Conservation (phyloP, 2,888 invertebrate genomes). For the Asteroscopus sphinx region DNA sequence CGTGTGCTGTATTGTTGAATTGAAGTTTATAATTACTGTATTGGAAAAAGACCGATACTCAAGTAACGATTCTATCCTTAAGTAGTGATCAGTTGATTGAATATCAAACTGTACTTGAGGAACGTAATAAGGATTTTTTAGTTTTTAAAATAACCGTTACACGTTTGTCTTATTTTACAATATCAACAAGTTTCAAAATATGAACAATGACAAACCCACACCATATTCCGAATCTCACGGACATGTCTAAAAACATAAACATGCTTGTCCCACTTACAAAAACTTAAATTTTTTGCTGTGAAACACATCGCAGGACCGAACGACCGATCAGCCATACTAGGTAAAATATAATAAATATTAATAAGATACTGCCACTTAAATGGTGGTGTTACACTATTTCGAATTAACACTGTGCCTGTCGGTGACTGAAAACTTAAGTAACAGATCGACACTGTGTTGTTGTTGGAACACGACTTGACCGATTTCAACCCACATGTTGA, state of each 20-base stretch:
- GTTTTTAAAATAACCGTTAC: slow-evolving; percentile 2
- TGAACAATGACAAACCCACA: slow-evolving; percentile 42
- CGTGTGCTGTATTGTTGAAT: too few relatives aligned
- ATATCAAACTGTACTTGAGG: too few relatives aligned
- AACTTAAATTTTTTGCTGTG: slow-evolving; percentile 19
- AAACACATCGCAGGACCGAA: slow-evolving; percentile 4
- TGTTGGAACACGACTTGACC: slow-evolving; percentile 52
- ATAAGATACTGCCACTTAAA: slow-evolving; percentile 17
- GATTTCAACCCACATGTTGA: slow-evolving; percentile 64
- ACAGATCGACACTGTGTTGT: slow-evolving; percentile 33
- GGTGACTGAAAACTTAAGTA: slow-evolving; percentile 29
- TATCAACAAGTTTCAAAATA: slow-evolving; percentile 32
- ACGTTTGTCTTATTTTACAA: slow-evolving; percentile 3
- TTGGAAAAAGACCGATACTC: too few relatives aligned
- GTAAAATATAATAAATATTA: slow-evolving; percentile 41
- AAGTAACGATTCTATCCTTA: too few relatives aligned
- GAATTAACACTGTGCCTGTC: slow-evolving; percentile 23
- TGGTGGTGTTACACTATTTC: slow-evolving; percentile 11
- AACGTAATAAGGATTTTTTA: too few relatives aligned
- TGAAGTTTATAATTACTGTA: too few relatives aligned
- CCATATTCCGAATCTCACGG: slow-evolving; percentile 30
- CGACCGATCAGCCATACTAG: slow-evolving; percentile 21
- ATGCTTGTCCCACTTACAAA: slow-evolving; percentile 36
- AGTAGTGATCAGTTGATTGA: too few relatives aligned
- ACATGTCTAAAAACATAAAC: slow-evolving; percentile 24